phyloP scores from a whole-genome alignment of 2,888 invertebrate genomes.

The Pheosia gnoma region DNA sequence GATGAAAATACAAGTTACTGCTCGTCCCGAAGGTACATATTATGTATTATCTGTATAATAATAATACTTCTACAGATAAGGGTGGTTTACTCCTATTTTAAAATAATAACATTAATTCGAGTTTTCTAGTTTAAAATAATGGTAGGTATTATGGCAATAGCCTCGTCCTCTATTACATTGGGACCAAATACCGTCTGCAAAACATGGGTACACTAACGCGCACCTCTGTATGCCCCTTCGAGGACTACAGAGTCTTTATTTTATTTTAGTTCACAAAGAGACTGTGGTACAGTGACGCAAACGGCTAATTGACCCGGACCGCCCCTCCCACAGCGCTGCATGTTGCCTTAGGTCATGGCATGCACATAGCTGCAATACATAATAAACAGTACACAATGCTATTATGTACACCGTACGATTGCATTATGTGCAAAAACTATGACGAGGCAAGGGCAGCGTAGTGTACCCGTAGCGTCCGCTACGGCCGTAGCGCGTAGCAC shows the following conservation, averaged over 20 bases:
- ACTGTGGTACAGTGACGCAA: slow-evolving; percentile 8
- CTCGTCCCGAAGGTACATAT: background rate
- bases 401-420: slow-evolving; percentile 11
- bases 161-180: too few species aligned
- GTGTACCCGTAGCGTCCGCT: slow-evolving; percentile 27
- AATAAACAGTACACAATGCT: slow-evolving; percentile 15
- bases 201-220: too few species aligned
- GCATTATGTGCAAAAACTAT: slow-evolving; percentile 13
- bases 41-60: too few species aligned
- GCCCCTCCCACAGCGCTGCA: slow-evolving; percentile 32
- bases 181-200: too few species aligned
- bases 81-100: background rate
- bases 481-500: slow-evolving; percentile 40
- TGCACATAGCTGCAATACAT: slow-evolving; percentile 16
- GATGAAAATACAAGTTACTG: background rate
- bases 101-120: background rate
- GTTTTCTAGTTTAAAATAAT: background rate
- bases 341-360: slow-evolving; percentile 47
- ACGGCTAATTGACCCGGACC: slow-evolving; percentile 13
- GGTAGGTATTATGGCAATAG: too few species aligned
- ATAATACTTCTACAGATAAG: background rate
- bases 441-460: slow-evolving; percentile 27
- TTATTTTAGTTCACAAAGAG: background rate
- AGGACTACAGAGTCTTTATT: too few species aligned
- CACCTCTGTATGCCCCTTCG: too few species aligned